Evolutionary conservation across 2,888 invertebrate species (phyloP).

Genomic region (Dione vanillae): DNA sequence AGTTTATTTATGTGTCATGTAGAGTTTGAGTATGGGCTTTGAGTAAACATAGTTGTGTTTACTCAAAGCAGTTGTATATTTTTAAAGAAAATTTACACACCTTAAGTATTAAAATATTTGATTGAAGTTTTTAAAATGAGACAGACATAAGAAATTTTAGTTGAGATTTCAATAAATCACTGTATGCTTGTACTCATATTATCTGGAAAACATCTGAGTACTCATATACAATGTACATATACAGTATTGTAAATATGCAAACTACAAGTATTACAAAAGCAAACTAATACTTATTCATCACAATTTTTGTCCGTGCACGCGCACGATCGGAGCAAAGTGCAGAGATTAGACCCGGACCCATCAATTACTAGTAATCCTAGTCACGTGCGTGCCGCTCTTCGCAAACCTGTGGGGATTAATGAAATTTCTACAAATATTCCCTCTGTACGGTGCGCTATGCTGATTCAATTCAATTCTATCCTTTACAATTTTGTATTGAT

Average conservation of each 20-base stretch:
- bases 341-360: constrained; percentile 79
- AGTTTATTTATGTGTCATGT: no score
- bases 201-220: no score
- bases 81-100: no score
- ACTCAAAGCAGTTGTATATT: no score
- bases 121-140: no score
- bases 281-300: constrained; percentile 35
- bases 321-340: constrained; percentile 66
- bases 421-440: constrained; percentile 65
- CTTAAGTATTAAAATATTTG: no score
- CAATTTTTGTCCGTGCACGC: constrained; percentile 37
- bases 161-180: no score
- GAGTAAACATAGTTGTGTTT: no score
- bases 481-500: constrained; percentile 7
- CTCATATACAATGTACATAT: background rate
- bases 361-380: constrained; percentile 80
- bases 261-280: constrained; percentile 22
- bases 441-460: constrained; percentile 16
- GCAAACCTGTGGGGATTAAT: constrained; percentile 78
- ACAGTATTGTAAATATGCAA: background rate
- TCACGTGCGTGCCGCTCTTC: constrained; percentile 74
- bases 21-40: no score
- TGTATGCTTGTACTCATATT: no score
- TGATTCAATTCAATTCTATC: constrained; percentile 38
- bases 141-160: no score